Percentiles rank a stretch among this genome's conserved stretches.
Conservation (phyloP, 2,888 invertebrate species). For the Ctena decussata region DNA sequence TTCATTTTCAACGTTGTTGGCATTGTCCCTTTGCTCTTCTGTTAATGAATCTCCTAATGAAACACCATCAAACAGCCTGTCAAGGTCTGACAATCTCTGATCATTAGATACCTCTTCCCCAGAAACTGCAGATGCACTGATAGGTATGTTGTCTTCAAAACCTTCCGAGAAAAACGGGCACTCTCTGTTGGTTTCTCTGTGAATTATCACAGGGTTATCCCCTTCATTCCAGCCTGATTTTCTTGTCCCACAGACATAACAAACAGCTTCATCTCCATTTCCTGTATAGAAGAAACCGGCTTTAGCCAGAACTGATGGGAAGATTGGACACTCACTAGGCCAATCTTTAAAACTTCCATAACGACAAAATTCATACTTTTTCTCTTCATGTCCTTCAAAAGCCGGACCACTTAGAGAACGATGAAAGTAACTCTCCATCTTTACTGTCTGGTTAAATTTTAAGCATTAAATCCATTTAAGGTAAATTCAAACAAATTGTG, state of each 20-base stretch:
- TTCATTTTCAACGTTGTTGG: not conserved
- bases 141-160: conserved; percentile 42
- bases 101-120: not conserved
- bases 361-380: conserved; percentile 64
- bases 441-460: not conserved
- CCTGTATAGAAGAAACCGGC: conserved; percentile 95
- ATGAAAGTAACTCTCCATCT: conserved; percentile 55
- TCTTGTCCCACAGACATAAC: conserved; percentile 96
- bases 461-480: too few relatives aligned
- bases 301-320: conserved; percentile 90
- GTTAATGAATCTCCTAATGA: not conserved
- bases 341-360: conserved; percentile 87
- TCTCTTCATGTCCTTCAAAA: conserved; percentile 52
- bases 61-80: not conserved
- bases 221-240: conserved; percentile 96
- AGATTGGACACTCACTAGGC: conserved; percentile 89
- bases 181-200: conserved; percentile 92
- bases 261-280: conserved; percentile 95
- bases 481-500: too few relatives aligned
- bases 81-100: not conserved
- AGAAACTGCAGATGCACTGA: not conserved
- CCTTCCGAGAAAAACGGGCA: conserved; percentile 91
- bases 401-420: conserved; percentile 36
- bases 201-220: conserved; percentile 94
- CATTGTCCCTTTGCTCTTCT: not conserved